Evolutionary conservation across 2,888 invertebrate species (phyloP).

Genomic region (Phrixothrix hirtus): DNA sequence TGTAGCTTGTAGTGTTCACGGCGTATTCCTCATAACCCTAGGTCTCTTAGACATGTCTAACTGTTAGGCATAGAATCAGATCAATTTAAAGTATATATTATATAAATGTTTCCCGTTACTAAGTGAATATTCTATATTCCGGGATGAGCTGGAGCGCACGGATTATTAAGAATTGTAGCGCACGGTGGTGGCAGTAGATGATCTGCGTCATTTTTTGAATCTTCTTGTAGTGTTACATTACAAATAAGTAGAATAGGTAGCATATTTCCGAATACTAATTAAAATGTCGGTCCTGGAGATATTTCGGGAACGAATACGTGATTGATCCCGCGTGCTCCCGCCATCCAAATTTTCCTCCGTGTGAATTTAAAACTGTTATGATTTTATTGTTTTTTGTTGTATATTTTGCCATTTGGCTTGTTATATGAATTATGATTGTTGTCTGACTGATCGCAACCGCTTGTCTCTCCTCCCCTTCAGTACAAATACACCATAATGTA

Average conservation of each 20-base stretch:
- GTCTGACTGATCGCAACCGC: slow-evolving; percentile 55
- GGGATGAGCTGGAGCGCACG: slow-evolving; percentile 23
- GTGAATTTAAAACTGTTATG: slow-evolving; percentile 50
- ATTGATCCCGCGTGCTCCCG: slow-evolving; percentile 30
- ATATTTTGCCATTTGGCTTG: slow-evolving; percentile 54
- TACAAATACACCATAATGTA: slow-evolving; percentile 56
- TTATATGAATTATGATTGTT: slow-evolving; percentile 55
- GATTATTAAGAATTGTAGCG: slow-evolving; percentile 48
- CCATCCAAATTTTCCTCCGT: slow-evolving; percentile 36
- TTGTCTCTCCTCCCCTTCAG: slow-evolving; percentile 57
- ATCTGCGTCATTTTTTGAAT: too few species aligned
- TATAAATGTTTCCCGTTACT: slow-evolving; percentile 60
- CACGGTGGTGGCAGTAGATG: slow-evolving; percentile 38
- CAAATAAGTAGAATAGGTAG: neutral
- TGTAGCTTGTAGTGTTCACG: slow-evolving; percentile 54
- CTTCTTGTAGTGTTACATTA: too few species aligned
- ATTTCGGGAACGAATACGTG: slow-evolving; percentile 42
- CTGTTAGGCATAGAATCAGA: slow-evolving; percentile 55
- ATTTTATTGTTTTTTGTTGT: slow-evolving; percentile 47
- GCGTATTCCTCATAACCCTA: slow-evolving; percentile 54
- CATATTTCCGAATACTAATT: neutral
- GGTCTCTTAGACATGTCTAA: slow-evolving; percentile 53
- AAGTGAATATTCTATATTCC: slow-evolving; percentile 55
- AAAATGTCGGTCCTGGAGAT: neutral
- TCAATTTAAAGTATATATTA: slow-evolving; percentile 56